Evolutionary conservation across 2,797 vertebrate species (phyloP), one percentile per base, ranked within the genome.

Genomic region (Microctenopoma stevenorrisi): DNA sequence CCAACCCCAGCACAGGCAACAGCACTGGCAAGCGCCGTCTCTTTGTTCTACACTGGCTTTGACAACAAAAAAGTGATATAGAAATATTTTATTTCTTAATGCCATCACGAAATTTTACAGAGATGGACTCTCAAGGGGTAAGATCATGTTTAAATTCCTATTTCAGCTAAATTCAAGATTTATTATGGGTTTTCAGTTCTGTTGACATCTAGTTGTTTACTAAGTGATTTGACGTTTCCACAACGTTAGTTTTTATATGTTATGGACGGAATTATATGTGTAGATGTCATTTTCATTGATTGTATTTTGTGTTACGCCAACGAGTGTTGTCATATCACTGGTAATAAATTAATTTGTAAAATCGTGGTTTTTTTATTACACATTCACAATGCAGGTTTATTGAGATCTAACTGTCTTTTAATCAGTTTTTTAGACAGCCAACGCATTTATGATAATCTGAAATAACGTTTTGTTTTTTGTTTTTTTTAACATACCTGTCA

Each of bases 31-130:
- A 73, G 73, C 66, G 68, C 72, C 59, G 82, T 83, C 59, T 90
- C 92, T 94, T 94, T 93, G 93, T 94, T 93, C 87, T 81, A 66
- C 30, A 71, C 87, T 83, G 86, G 86, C 86, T 88, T 72, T 76
- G 72, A 88, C 76, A 75, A 71, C 66, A 79, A 66, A 76, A 79
- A 62, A 84, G 78, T 73, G 60, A 66, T 28, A 84, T 71, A 62
- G 60, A 53, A 64, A 68, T 4, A 30, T 63, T 59, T 60, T 74
- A 9, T 51, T 75, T 60, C 38, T 71, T 35, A 49, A 93, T 94
- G 93, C 87, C 90, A 80, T 78, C 84, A 57, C 80, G 83, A 68
- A 86, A 78, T 68, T 88, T 86, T 44, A 73, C 68, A 38, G 88
- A 91, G 35, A 94, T 94, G 90, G 91, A 89, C 47, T 75, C 84